Conservation (phyloP, 2,888 invertebrate species). For the Agonopterix heracliana region DNA sequence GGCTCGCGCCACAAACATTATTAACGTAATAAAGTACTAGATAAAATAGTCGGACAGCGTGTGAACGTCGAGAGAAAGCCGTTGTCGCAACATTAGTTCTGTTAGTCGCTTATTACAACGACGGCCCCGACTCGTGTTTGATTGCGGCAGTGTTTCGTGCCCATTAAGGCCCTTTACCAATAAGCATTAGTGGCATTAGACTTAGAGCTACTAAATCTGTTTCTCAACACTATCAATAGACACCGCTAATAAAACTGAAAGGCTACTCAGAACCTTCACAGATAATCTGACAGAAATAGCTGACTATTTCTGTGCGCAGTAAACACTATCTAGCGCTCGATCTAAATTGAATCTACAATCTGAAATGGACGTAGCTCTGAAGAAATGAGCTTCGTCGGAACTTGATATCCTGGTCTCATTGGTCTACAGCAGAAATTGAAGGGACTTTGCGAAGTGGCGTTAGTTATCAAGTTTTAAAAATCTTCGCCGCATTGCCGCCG, state of each 20-base stretch:
- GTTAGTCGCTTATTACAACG: slow-evolving; percentile 46
- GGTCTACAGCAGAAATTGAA: slow-evolving; percentile 42
- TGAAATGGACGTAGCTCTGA: slow-evolving; percentile 46
- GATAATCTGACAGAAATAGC: slow-evolving; percentile 42
- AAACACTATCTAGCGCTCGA: slow-evolving; percentile 43
- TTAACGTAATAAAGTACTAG: slow-evolving; percentile 71
- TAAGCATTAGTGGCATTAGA: slow-evolving; percentile 19
- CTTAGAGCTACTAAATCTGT: slow-evolving; percentile 31
- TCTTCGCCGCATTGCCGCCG: slow-evolving; percentile 29
- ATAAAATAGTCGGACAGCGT: slow-evolving; percentile 71
- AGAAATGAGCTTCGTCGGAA: slow-evolving; percentile 37
- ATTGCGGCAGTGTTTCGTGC: slow-evolving; percentile 32
- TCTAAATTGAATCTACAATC: slow-evolving; percentile 61
- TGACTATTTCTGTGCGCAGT: slow-evolving; percentile 35
- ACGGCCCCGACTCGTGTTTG: slow-evolving; percentile 44
- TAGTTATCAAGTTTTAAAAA: slow-evolving; percentile 40
- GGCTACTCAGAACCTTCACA: slow-evolving; percentile 21
- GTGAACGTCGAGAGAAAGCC: slow-evolving; percentile 70
- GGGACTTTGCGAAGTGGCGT: slow-evolving; percentile 27
- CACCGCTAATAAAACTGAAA: slow-evolving; percentile 21
- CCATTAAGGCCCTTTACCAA: slow-evolving; percentile 5
- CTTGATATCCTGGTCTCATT: slow-evolving; percentile 35
- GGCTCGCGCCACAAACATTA: slow-evolving; percentile 66
- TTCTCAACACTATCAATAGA: slow-evolving; percentile 12
- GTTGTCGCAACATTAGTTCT: slow-evolving; percentile 57